Conservation (phyloP, 2,888 invertebrate genomes). For the Drosophila infuscata region DNA sequence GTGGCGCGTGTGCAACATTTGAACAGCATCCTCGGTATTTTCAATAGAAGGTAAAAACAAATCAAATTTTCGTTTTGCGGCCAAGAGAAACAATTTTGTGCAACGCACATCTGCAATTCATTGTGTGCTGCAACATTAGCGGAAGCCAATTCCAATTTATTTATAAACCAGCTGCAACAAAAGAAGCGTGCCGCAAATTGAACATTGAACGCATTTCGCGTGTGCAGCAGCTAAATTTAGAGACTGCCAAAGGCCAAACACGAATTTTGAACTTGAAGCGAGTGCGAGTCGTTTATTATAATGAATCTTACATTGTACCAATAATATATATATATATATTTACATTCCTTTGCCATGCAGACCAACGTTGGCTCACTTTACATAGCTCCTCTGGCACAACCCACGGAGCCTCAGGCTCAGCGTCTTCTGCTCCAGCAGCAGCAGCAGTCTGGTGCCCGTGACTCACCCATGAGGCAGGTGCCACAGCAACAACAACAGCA, state of each 20-base stretch:
- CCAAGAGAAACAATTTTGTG: conserved; percentile 12
- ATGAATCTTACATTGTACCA: not conserved
- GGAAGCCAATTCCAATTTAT: conserved; percentile 58
- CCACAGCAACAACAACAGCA: conserved; percentile 82
- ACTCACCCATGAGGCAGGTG: conserved; percentile 86
- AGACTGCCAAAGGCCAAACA: conserved; percentile 70
- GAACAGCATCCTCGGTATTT: not conserved
- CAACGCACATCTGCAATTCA: conserved; percentile 16
- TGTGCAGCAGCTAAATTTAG: conserved; percentile 52
- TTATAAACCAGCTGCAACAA: conserved; percentile 50
- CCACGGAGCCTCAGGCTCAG: conserved; percentile 81
- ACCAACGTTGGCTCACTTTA: conserved; percentile 86
- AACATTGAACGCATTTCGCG: conserved; percentile 67
- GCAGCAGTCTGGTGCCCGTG: conserved; percentile 76
- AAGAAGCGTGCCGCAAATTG: conserved; percentile 31
- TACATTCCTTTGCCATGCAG: conserved; percentile 38
- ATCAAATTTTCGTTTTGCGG: conserved; percentile 1
- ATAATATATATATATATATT: not conserved
- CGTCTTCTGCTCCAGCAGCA: conserved; percentile 82
- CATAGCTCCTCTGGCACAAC: conserved; percentile 86
- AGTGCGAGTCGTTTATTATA: not conserved
- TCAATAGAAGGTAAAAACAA: not conserved
- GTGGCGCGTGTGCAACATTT: conserved; percentile 29
- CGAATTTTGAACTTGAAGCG: conserved; percentile 77
- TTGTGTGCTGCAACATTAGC: conserved; percentile 26